These are phyloP conservation scores for Drosophila sp. DNA, from an alignment of 1,140 invertebrate genomes.

Conservation along the genomic window DNA sequence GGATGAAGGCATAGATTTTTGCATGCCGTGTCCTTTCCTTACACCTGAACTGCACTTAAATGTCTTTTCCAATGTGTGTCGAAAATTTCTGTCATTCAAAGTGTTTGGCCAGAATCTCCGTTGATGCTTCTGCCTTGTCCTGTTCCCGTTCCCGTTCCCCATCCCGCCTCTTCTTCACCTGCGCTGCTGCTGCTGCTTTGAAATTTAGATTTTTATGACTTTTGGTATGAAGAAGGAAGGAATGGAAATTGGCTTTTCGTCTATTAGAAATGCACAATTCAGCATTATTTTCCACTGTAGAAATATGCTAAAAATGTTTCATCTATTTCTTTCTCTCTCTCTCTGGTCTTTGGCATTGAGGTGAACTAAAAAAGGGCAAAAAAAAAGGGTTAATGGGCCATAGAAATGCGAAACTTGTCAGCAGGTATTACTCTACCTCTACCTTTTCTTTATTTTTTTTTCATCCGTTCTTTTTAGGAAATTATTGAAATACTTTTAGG, in stretches of 20 bases:
- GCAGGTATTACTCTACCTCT: slow-evolving; percentile 46
- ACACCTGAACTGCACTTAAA: slow-evolving; percentile 70
- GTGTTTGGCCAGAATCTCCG: slow-evolving; percentile 41
- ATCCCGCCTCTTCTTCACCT: slow-evolving; percentile 14
- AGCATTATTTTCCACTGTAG: slow-evolving; percentile 73
- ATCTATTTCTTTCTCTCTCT: background rate
- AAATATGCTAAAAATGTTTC: slow-evolving; percentile 68
- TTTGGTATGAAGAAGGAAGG: slow-evolving; percentile 8
- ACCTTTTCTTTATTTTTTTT: slow-evolving; percentile 3
- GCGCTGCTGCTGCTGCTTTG: slow-evolving; percentile 62
- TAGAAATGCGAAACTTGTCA: slow-evolving; percentile 78
- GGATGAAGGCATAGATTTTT: slow-evolving; percentile 71
- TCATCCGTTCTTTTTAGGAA: slow-evolving; percentile 23
- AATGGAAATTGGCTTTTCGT: slow-evolving; percentile 66
- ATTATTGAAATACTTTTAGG: slow-evolving; percentile 77
- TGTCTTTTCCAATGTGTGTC: slow-evolving; percentile 63
- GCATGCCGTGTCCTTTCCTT: slow-evolving; percentile 58
- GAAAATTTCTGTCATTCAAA: slow-evolving; percentile 78
- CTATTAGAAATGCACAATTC: slow-evolving; percentile 77
- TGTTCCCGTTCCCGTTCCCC: slow-evolving; percentile 1
- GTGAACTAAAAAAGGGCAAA: background rate
- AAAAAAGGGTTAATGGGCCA: slow-evolving; percentile 76
- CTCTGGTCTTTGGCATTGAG: background rate
- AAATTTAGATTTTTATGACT: slow-evolving; percentile 79
- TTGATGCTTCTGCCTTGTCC: background rate